Percentiles rank a stretch among this genome's conserved stretches.
Evolutionary conservation across 2,888 invertebrate genomes (phyloP).

Genomic region (Gymnosoma rotundatum): DNA sequence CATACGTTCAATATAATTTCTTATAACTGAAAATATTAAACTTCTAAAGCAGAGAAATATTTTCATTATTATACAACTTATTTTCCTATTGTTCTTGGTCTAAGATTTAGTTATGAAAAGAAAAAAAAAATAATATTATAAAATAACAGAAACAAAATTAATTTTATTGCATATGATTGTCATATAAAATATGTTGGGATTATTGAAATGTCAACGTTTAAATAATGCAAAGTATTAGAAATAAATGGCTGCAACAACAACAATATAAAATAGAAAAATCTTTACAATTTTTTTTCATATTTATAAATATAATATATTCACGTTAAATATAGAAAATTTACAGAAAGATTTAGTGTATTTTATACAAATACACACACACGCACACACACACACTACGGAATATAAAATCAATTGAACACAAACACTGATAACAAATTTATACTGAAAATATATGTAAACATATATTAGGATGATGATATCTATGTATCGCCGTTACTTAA

Average conservation of each 20-base stretch:
- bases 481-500: too few relatives aligned
- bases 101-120: background rate
- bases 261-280: conserved; percentile 24
- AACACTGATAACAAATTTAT: conserved; percentile 34
- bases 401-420: conserved; percentile 10
- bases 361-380: conserved; percentile 1
- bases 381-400: conserved; percentile 5
- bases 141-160: conserved; percentile 49
- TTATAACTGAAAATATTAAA: conserved; percentile 14
- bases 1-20: conserved; percentile 11
- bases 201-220: conserved; percentile 70
- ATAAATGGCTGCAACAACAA: conserved; percentile 41
- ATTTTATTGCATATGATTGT: conserved; percentile 68
- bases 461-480: background rate
- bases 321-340: background rate
- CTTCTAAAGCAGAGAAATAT: conserved; percentile 39
- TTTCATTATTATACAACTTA: conserved; percentile 58
- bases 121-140: background rate
- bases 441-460: background rate
- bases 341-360: conserved; percentile 28
- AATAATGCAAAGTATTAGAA: conserved; percentile 66
- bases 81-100: conserved; percentile 30
- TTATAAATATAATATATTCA: too few relatives aligned
- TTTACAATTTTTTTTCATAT: conserved; percentile 18
- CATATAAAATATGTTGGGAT: conserved; percentile 69